Conservation (phyloP, 2,797 vertebrate genomes). For the Choloepus didactylus region DNA sequence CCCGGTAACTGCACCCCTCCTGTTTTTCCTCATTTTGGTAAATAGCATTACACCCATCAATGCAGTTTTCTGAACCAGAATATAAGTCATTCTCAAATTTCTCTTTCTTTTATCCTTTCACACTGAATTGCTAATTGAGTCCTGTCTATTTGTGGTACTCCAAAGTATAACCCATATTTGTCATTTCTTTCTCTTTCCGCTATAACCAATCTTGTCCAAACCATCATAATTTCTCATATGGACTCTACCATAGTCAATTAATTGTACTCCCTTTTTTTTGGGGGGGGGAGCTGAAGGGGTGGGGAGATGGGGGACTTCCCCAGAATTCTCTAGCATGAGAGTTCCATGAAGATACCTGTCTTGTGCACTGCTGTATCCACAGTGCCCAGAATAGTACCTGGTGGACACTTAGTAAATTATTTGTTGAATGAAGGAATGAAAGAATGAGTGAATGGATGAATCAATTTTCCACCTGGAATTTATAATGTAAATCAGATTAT, state of each 20-base stretch:
- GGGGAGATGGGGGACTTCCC: background rate
- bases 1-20: background rate
- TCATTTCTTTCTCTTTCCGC: background rate
- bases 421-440: too few species aligned
- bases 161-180: background rate
- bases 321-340: constrained; percentile 26
- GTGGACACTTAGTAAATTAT: background rate
- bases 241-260: background rate
- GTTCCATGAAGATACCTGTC: background rate
- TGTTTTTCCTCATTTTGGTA: background rate
- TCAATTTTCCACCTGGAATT: background rate
- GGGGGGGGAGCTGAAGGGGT: background rate
- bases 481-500: constrained; percentile 33
- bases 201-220: background rate
- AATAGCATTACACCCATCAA: background rate
- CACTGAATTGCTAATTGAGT: background rate
- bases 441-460: background rate
- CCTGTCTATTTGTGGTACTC: background rate
- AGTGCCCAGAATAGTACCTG: background rate
- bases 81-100: background rate
- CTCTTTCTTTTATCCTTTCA: constrained; percentile 37
- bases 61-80: background rate
- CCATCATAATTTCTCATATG: background rate
- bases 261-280: background rate
- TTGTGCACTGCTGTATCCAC: background rate